These are phyloP conservation scores for Drosophila funebris DNA, from an alignment of 1,140 invertebrate species.

Conservation along the genomic window DNA sequence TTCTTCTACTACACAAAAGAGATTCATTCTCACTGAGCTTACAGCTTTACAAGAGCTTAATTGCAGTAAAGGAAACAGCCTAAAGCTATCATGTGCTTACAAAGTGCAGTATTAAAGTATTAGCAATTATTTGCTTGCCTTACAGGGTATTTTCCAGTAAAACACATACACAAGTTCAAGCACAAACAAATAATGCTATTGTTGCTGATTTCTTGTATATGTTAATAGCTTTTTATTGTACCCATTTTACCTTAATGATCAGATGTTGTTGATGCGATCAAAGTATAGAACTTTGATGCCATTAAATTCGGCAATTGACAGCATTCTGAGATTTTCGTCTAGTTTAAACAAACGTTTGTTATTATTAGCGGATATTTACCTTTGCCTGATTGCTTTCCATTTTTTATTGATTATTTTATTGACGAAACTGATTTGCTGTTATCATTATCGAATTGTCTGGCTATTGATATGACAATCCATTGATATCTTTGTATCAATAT, in stretches of 20 bases:
- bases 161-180: background rate
- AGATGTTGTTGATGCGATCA: background rate
- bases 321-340: background rate
- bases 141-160: background rate
- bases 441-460: background rate
- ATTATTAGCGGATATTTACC: constrained; percentile 28
- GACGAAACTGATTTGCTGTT: constrained; percentile 5
- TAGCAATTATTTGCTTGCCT: no score
- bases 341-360: constrained; percentile 28
- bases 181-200: background rate
- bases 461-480: constrained; percentile 6
- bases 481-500: constrained; percentile 19
- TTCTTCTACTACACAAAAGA: no score
- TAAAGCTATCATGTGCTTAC: no score
- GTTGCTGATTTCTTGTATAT: no score
- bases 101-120: no score
- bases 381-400: constrained; percentile 12
- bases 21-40: no score
- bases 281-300: background rate
- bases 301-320: background rate
- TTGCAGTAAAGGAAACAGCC: no score
- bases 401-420: constrained; percentile 32
- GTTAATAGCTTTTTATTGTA: background rate
- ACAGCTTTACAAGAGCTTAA: no score
- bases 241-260: background rate